Evolutionary conservation across 1,140 invertebrate genomes (phyloP).

Genomic region (Trichomalopsis sarcophagae): DNA sequence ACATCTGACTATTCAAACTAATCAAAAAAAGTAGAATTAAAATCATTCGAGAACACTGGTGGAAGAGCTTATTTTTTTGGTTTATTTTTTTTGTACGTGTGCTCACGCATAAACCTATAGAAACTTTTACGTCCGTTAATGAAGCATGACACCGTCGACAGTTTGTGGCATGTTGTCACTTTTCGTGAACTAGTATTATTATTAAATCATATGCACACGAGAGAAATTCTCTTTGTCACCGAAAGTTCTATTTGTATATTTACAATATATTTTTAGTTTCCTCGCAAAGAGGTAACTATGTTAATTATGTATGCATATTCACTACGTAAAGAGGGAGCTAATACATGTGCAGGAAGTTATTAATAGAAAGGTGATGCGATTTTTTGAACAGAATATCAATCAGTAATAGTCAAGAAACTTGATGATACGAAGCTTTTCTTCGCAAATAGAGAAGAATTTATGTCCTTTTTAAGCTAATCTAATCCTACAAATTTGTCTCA

Average conservation of each 20-base stretch:
- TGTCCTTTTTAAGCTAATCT: conserved; percentile 53
- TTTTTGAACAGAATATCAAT: conserved; percentile 48
- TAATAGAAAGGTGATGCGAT: neutral
- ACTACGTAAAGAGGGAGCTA: conserved; percentile 25
- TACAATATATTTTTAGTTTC: conserved; percentile 19
- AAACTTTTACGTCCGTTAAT: conserved; percentile 21
- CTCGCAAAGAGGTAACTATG: conserved; percentile 26
- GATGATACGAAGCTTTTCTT: conserved; percentile 52
- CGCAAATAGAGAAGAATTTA: conserved; percentile 50
- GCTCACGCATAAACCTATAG: neutral
- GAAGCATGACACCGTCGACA: conserved; percentile 24
- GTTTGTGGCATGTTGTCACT: conserved; percentile 53
- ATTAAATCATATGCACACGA: conserved; percentile 57
- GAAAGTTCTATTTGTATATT: conserved; percentile 43
- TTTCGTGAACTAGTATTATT: conserved; percentile 66
- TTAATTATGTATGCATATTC: conserved; percentile 3
- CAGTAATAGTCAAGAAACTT: neutral
- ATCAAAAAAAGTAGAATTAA: conserved; percentile 40
- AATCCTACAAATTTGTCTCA: conserved; percentile 54
- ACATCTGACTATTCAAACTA: conserved; percentile 25
- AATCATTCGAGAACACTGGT: neutral
- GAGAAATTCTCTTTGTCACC: conserved; percentile 36
- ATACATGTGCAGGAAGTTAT: conserved; percentile 20
- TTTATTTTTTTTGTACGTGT: conserved; percentile 10
- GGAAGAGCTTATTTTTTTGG: conserved; percentile 22